Evolutionary conservation across 2,888 invertebrate genomes (phyloP).

Genomic region (Gastracanthus pulcherrimus): DNA sequence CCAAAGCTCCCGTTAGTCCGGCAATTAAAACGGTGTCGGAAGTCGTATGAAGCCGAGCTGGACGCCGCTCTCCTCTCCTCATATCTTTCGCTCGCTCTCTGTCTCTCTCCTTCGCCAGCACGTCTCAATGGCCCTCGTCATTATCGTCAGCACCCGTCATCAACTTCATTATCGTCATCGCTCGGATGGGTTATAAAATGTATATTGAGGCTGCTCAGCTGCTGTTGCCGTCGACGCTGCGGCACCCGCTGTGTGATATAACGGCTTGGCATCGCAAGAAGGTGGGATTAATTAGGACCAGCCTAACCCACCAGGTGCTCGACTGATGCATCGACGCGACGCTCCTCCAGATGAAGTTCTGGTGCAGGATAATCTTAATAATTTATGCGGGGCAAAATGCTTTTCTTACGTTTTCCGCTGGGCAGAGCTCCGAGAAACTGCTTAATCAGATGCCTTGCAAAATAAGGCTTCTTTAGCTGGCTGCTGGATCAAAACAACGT

Average conservation of each 20-base stretch:
- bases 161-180: constrained; percentile 62
- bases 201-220: background rate
- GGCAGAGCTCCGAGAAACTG: too few species aligned
- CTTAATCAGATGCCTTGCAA: too few species aligned
- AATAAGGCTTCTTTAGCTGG: background rate
- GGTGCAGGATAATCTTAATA: background rate
- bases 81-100: too few species aligned
- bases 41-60: too few species aligned
- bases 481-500: too few species aligned
- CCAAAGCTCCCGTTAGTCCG: constrained; percentile 71
- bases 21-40: constrained; percentile 77
- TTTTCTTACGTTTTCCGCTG: background rate
- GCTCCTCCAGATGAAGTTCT: too few species aligned
- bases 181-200: constrained; percentile 31
- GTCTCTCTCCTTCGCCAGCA: too few species aligned
- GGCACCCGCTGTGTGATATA: background rate
- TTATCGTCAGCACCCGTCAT: constrained; percentile 63
- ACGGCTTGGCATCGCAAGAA: background rate
- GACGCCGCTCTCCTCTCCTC: background rate
- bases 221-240: background rate
- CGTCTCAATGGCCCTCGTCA: constrained; percentile 54
- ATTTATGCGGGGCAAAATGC: background rate
- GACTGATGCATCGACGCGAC: too few species aligned
- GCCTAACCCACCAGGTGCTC: background rate
- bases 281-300: constrained; percentile 16